These are phyloP conservation scores for Macaca fascicularis DNA, from an alignment of 2,113 vertebrate species.

Conservation along the genomic window T2T-MFA8v1.1 NC_088376.1:19818001-19818500, in stretches of 20 bases:
- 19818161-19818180: neutral
- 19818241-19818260: neutral
- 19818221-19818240: neutral
- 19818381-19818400: neutral
- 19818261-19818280: neutral
- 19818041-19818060: neutral
- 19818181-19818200: neutral
- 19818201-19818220: neutral
- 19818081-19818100: neutral
- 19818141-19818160: neutral
- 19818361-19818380: too few species aligned
- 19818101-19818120: neutral
- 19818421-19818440: neutral
- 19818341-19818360: neutral
- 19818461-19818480: too few species aligned
- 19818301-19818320: neutral
- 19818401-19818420: neutral
- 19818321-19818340: neutral
- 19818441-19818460: neutral
- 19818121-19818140: neutral
- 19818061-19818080: neutral
- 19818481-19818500: too few species aligned
- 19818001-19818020: neutral
- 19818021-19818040: neutral
- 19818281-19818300: neutral